These are phyloP conservation scores for Ericerus pela DNA, from an alignment of 1,140 invertebrate genomes.

Conservation along the genomic window DNA sequence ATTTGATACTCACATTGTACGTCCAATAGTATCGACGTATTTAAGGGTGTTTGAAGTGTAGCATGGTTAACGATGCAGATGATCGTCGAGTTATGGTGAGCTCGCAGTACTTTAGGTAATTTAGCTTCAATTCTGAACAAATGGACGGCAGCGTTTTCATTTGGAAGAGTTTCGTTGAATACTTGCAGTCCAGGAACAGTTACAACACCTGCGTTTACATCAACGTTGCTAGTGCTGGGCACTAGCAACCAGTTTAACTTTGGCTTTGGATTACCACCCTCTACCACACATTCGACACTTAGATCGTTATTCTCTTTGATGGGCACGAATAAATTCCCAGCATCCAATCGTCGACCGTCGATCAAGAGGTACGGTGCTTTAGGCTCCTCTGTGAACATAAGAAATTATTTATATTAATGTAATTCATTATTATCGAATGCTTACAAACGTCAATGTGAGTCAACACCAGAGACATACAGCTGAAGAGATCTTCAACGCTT, in stretches of 20 bases:
- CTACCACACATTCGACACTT: constrained; percentile 62
- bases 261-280: constrained; percentile 64
- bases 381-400: constrained; percentile 47
- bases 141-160: constrained; percentile 29
- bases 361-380: constrained; percentile 61
- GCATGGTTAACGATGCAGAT: constrained; percentile 56
- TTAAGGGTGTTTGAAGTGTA: constrained; percentile 44
- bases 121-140: constrained; percentile 42
- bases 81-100: constrained; percentile 58
- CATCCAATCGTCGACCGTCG: constrained; percentile 60
- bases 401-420: no score
- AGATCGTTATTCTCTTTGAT: constrained; percentile 64
- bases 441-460: no score
- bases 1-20: constrained; percentile 66
- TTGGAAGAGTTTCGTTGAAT: constrained; percentile 15
- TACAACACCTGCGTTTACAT: constrained; percentile 32
- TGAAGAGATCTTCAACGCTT: no score
- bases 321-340: constrained; percentile 66
- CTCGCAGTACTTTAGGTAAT: constrained; percentile 46
- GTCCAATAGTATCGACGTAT: constrained; percentile 56
- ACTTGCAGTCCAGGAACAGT: constrained; percentile 36
- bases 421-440: no score
- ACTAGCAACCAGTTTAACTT: constrained; percentile 53
- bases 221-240: constrained; percentile 19
- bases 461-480: no score